Evolutionary conservation across 1,140 invertebrate species (phyloP), one percentile per base, ranked within the genome.

Genomic region (Heliconius hewitsoni): DNA sequence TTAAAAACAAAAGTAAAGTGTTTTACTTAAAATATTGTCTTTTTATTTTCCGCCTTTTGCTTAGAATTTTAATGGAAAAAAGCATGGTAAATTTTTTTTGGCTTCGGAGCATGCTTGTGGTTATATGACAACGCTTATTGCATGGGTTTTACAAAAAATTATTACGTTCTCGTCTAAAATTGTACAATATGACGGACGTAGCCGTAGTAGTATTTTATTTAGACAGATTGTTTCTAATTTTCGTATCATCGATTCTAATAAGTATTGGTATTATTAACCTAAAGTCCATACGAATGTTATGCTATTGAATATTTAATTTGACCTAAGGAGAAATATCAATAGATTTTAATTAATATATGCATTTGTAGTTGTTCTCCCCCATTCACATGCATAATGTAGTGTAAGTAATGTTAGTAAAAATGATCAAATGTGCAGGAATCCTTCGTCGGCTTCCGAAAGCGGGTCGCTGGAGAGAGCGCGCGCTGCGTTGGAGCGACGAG

Each of bases 381-480:
- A 60, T 19, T 9, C 8, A 23, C 19, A 9, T 46, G 16, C 42
- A 46, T 46, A 46, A 23, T 23, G 55, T 9, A 60, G 8, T 60
- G 55, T 66, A 30, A 30, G 60, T 72, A 46, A 46, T 46, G 42
- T 46, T 13, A 39, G 39, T 72, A 72, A 39, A 37, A 19, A 37
- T 72, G 55, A 5, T 74, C 50, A n/a, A 71, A 50, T 60, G 16
- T 55, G 23, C 90, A 98, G 97, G 94, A 98, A 98, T 95, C 96
- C 97, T 81, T 97, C 97, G 86, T 96, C 96, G 77, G 95, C 96
- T 85, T 95, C 95, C 83, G 97, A 98, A 94, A 97, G 97, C 82
- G 97, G 97, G 80, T 98, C 97, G 76, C 93, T 98, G 90, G 97
- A 98, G 93, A 95, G 97, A 75, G 96, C 96, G 23, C 97, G 97